phyloP scores from a whole-genome alignment of 64 coral and sea anemone species.

The Porites australiensis region DNA sequence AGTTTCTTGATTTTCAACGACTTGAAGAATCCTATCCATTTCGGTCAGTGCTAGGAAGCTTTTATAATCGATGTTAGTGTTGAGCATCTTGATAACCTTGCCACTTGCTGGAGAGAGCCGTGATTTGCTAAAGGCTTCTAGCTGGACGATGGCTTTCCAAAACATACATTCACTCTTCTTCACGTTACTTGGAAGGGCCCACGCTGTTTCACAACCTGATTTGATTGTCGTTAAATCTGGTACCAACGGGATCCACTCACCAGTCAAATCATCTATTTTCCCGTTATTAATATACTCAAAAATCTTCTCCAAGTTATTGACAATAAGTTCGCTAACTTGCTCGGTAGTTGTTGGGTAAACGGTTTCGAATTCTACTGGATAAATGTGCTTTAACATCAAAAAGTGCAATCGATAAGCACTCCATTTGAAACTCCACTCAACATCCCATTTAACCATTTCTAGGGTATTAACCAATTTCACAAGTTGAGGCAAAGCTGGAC shows the following conservation, averaged over 20 bases:
- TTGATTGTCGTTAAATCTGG: not conserved
- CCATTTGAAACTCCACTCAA: not conserved
- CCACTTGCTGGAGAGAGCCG: not conserved
- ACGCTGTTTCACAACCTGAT: not conserved
- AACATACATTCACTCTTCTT: not conserved
- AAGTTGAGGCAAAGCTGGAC: not conserved
- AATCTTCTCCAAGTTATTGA: not conserved
- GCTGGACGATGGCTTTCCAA: not conserved
- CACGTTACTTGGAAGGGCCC: not conserved
- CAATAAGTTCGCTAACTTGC: not conserved
- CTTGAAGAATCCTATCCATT: not conserved
- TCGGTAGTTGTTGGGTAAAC: not conserved
- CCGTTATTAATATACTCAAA: not conserved
- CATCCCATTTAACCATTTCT: not conserved
- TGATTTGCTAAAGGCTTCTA: not conserved
- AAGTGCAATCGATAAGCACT: not conserved
- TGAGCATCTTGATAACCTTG: not conserved
- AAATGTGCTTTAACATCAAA: not conserved
- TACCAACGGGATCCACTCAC: not conserved
- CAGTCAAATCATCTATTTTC: not conserved
- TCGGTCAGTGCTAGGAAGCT: not conserved
- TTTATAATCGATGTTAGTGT: slow-evolving; percentile 11
- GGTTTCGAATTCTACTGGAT: not conserved
- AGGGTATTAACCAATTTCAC: not conserved
- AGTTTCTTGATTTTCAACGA: not conserved